A percentile compares a stretch with the other conserved stretches of the same genome.
These are phyloP conservation scores for Syrphus vitripennis DNA, from an alignment of 2,888 invertebrate genomes.

Conservation along the genomic window DNA sequence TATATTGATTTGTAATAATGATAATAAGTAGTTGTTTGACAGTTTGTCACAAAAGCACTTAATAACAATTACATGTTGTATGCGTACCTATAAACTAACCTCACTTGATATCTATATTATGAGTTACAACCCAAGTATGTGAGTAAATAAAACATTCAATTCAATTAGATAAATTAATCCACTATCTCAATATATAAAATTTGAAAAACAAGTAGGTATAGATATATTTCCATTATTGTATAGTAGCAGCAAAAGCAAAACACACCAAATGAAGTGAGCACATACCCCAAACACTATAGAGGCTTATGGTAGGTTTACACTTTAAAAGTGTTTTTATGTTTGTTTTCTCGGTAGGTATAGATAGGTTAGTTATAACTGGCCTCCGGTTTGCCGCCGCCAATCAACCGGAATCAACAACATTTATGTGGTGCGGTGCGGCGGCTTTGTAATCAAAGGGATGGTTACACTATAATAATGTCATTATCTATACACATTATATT, in stretches of 20 bases:
- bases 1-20: slow-evolving; percentile 66
- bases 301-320: slow-evolving; percentile 51
- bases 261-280: slow-evolving; percentile 6
- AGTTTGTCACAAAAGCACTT: slow-evolving; percentile 64
- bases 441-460: slow-evolving; percentile 55
- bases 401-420: slow-evolving; percentile 19
- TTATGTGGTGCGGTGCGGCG: slow-evolving; percentile 24
- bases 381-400: neutral
- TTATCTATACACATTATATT: slow-evolving; percentile 58
- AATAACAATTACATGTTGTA: slow-evolving; percentile 54
- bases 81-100: neutral
- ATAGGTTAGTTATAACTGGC: neutral
- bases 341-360: neutral
- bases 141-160: slow-evolving; percentile 67
- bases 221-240: neutral
- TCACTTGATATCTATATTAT: neutral
- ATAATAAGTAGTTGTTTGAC: slow-evolving; percentile 64
- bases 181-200: slow-evolving; percentile 21
- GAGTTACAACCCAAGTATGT: neutral
- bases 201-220: neutral
- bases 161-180: slow-evolving; percentile 68
- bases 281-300: slow-evolving; percentile 12
- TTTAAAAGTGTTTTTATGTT: slow-evolving; percentile 53
- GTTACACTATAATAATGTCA: slow-evolving; percentile 68
- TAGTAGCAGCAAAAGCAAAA: neutral